Conservation (phyloP, 2,113 vertebrate species). For the Raja brachyura region DNA sequence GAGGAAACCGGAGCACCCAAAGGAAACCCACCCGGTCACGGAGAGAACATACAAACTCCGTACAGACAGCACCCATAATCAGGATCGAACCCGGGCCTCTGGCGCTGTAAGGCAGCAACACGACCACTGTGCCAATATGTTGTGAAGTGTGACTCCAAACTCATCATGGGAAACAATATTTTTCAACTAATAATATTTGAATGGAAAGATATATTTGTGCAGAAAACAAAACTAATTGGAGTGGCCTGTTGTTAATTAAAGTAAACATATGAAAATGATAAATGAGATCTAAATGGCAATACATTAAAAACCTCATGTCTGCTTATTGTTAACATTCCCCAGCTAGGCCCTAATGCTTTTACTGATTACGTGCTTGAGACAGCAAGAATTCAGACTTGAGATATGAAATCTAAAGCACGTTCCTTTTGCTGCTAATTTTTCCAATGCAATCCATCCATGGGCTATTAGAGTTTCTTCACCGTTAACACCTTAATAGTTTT, state of each 20-base stretch:
- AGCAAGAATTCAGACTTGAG: not conserved
- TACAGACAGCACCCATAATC: no score
- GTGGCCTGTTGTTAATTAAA: not conserved
- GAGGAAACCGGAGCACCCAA: no score
- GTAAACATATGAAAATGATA: conserved; percentile 12
- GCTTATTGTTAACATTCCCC: conserved; percentile 21
- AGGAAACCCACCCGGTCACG: no score
- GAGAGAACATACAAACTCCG: no score
- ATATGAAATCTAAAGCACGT: not conserved
- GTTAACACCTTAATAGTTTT: no score
- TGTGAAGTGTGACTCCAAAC: not conserved
- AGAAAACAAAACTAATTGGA: not conserved
- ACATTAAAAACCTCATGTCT: not conserved
- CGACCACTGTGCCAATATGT: no score
- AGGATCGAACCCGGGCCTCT: no score
- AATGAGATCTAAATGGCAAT: not conserved
- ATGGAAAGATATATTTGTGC: not conserved
- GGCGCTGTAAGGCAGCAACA: no score
- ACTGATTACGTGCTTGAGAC: not conserved
- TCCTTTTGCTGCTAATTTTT: not conserved
- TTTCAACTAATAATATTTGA: not conserved
- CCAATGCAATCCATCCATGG: not conserved
- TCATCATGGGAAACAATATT: not conserved
- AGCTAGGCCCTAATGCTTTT: not conserved
- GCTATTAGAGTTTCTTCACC: not conserved